phyloP scores from a whole-genome alignment of 2,888 invertebrate species.

The Plagiodera versicolora region DNA sequence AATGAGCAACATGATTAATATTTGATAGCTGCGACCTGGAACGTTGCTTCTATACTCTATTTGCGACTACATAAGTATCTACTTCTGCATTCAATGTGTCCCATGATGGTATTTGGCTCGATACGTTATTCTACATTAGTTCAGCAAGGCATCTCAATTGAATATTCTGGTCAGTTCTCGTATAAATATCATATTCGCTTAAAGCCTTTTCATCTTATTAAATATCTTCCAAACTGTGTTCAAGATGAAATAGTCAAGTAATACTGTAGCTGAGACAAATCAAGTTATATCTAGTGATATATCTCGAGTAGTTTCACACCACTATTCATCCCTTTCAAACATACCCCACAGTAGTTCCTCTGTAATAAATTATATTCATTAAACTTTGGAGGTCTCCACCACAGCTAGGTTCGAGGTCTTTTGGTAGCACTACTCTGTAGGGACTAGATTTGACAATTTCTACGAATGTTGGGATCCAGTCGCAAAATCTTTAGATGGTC shows the following conservation, averaged over 20 bases:
- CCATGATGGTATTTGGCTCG: too few relatives aligned
- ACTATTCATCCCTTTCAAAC: not conserved
- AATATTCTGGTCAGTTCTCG: too few relatives aligned
- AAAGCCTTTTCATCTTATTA: too few relatives aligned
- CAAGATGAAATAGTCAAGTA: too few relatives aligned
- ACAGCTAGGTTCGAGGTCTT: conserved; percentile 33
- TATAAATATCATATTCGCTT: too few relatives aligned
- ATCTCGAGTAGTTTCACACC: not conserved
- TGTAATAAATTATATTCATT: conserved; percentile 38
- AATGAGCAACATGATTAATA: not conserved
- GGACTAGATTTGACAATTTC: conserved; percentile 24
- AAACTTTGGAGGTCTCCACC: conserved; percentile 37
- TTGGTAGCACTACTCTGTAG: conserved; percentile 33
- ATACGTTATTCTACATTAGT: too few relatives aligned
- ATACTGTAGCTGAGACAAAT: too few relatives aligned
- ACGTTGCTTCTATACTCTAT: not conserved
- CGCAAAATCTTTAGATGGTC: not conserved
- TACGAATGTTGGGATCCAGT: conserved; percentile 7
- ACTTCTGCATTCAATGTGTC: too few relatives aligned
- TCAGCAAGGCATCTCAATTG: too few relatives aligned
- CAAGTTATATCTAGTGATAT: too few relatives aligned
- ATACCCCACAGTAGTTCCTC: not conserved
- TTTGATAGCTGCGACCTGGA: not conserved
- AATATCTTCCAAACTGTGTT: too few relatives aligned
- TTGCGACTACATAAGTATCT: too few relatives aligned